Evolutionary conservation across 2,888 invertebrate genomes (phyloP).

Genomic region (Hanleya hanleyi): DNA sequence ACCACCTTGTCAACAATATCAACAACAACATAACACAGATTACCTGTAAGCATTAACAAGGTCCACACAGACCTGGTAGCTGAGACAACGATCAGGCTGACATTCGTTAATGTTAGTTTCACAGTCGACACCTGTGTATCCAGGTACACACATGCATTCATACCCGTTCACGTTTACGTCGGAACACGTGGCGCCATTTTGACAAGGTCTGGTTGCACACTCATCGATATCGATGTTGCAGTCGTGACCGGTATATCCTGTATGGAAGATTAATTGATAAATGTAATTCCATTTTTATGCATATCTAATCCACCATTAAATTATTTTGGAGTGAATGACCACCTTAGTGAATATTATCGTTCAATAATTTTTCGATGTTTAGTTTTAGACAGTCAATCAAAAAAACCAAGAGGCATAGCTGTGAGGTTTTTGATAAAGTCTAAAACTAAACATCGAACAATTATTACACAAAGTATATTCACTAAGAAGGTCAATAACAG

Average conservation of each 20-base stretch:
- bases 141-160: constrained; percentile 78
- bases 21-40: too few species aligned
- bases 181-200: constrained; percentile 88
- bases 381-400: too few species aligned
- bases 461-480: too few species aligned
- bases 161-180: constrained; percentile 57
- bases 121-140: constrained; percentile 75
- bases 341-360: too few species aligned
- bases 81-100: constrained; percentile 92
- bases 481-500: too few species aligned
- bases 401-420: too few species aligned
- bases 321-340: too few species aligned
- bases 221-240: constrained; percentile 94
- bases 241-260: constrained; percentile 53
- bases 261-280: not conserved
- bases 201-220: constrained; percentile 94
- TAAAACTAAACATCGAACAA: too few species aligned
- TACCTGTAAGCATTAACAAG: constrained; percentile 47
- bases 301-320: too few species aligned
- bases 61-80: constrained; percentile 84
- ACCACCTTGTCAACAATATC: too few species aligned
- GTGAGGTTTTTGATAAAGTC: too few species aligned
- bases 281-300: not conserved
- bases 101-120: constrained; percentile 94
- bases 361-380: too few species aligned